Evolutionary conservation across 2,797 vertebrate species (phyloP).

Genomic region (Pangasius krempfi): DNA sequence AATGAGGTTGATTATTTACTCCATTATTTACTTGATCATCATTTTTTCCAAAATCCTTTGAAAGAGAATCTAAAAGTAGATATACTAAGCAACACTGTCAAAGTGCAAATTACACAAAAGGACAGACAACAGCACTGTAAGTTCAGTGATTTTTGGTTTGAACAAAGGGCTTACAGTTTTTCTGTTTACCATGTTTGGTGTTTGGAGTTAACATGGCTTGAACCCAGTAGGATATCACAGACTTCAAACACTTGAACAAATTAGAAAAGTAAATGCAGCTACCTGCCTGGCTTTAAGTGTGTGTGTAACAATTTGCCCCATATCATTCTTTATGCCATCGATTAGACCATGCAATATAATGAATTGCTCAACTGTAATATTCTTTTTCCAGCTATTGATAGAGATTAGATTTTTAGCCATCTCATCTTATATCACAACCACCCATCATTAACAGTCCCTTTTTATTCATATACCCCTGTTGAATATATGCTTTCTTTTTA

Average conservation of each 20-base stretch:
- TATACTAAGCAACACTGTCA: neutral
- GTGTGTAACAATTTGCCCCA: neutral
- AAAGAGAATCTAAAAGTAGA: neutral
- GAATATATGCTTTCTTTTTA: neutral
- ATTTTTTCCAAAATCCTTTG: neutral
- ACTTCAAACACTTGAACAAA: neutral
- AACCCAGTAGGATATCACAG: neutral
- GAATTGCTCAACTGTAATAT: neutral
- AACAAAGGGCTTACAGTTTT: neutral
- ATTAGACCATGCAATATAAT: neutral
- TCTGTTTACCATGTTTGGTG: neutral
- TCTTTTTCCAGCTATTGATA: neutral
- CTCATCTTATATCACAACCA: neutral
- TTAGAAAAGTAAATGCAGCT: neutral
- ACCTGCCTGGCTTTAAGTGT: neutral
- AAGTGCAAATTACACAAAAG: neutral
- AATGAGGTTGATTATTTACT: neutral
- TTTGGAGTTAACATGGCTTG: neutral
- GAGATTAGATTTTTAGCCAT: neutral
- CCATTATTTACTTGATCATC: neutral
- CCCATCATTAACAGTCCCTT: neutral
- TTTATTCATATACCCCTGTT: neutral
- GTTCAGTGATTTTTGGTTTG: neutral
- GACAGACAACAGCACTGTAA: neutral
- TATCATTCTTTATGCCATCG: neutral